Conservation (phyloP, 2,797 vertebrate genomes). For the Pseudotriccus pelzelni region DNA sequence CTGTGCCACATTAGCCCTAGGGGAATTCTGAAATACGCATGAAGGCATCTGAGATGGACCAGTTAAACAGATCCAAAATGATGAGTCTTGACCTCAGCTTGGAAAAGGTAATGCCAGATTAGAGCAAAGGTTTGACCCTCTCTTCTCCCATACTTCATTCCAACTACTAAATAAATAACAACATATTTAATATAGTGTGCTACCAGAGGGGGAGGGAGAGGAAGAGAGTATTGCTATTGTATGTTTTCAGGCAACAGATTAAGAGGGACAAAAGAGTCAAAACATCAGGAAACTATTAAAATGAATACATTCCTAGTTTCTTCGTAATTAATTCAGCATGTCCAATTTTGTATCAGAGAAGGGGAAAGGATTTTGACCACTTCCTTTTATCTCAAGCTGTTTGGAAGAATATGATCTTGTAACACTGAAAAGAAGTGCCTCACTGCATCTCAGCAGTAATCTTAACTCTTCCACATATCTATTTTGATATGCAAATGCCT, state of each 20-base stretch:
- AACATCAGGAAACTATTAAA: conserved; percentile 66
- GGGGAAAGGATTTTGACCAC: conserved; percentile 52
- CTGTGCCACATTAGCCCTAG: not conserved
- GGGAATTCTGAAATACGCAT: not conserved
- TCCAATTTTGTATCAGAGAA: conserved; percentile 62
- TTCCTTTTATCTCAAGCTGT: conserved; percentile 61
- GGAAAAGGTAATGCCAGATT: not conserved
- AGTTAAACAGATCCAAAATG: conserved; percentile 2
- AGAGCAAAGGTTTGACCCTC: not conserved
- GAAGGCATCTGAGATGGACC: not conserved
- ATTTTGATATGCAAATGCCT: conserved; percentile 19
- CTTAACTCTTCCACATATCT: conserved; percentile 35
- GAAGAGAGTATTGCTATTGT: not conserved
- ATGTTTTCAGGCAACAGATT: conserved; percentile 1
- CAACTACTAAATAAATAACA: not conserved
- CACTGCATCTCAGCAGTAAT: not conserved
- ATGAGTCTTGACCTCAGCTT: not conserved
- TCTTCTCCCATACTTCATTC: not conserved
- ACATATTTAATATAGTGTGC: not conserved
- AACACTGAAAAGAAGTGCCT: conserved; percentile 26
- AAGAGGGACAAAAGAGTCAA: conserved; percentile 36
- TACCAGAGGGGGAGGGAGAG: not conserved
- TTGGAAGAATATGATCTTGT: conserved; percentile 35
- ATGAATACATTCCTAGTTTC: conserved; percentile 59
- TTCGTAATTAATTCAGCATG: conserved; percentile 66